Percentiles rank a stretch among this genome's conserved stretches.
Evolutionary conservation across 2,797 vertebrate species (phyloP).

Genomic region (Chaunax sp.): DNA sequence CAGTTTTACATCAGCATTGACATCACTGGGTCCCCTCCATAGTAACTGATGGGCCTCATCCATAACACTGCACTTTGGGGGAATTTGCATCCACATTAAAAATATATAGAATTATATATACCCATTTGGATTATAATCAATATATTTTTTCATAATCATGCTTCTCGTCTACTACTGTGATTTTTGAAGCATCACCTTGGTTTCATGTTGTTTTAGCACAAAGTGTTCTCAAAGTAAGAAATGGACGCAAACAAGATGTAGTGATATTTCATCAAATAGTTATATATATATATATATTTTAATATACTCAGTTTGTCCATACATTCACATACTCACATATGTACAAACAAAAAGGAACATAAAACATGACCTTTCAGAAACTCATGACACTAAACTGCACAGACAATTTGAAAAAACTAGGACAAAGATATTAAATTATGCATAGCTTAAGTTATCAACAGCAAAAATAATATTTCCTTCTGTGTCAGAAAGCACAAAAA

Average conservation of each 20-base stretch:
- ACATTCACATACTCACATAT: conserved; percentile 56
- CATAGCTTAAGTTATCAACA: conserved; percentile 74
- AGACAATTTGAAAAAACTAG: conserved; percentile 42
- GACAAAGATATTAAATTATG: conserved; percentile 70
- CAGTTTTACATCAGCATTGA: conserved; percentile 77
- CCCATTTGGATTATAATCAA: background rate
- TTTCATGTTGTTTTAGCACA: conserved; percentile 1
- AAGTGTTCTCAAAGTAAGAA: conserved; percentile 25
- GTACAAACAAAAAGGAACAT: conserved; percentile 53
- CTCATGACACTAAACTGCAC: conserved; percentile 40
- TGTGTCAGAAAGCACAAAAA: conserved; percentile 42
- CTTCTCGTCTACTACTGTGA: background rate
- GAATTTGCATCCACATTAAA: conserved; percentile 6
- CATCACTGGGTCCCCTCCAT: conserved; percentile 74
- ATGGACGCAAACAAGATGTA: conserved; percentile 25
- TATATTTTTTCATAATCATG: background rate
- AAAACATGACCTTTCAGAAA: conserved; percentile 43
- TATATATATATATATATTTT: conserved; percentile 79
- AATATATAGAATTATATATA: background rate
- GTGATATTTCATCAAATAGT: conserved; percentile 76
- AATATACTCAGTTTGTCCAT: conserved; percentile 72
- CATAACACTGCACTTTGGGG: background rate
- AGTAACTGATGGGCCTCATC: conserved; percentile 42
- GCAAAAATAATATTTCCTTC: conserved; percentile 61
- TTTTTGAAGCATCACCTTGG: background rate